phyloP scores from a whole-genome alignment of 2,113 vertebrate species.

The Colius striatus region DNA sequence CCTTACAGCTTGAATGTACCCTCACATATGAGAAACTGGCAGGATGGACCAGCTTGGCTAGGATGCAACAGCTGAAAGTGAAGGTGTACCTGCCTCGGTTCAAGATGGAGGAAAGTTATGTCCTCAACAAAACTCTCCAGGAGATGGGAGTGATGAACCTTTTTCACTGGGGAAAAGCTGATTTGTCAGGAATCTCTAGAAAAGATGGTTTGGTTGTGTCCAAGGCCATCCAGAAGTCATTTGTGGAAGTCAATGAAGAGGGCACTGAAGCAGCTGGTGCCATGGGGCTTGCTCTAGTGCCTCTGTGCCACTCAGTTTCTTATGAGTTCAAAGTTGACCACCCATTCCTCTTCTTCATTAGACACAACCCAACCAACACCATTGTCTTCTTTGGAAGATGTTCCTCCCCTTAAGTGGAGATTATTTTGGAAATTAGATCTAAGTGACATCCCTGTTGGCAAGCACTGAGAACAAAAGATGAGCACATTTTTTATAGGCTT shows the following conservation, averaged over 20 bases:
- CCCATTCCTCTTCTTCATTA: conserved; percentile 76
- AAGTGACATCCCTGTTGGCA: not conserved
- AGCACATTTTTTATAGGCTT: not conserved
- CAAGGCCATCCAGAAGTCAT: conserved; percentile 71
- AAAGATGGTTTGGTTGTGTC: conserved; percentile 69
- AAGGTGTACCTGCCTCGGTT: conserved; percentile 74
- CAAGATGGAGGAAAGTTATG: conserved; percentile 69
- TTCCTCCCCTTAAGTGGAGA: conserved; percentile 54
- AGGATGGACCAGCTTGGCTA: conserved; percentile 44
- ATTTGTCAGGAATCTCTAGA: conserved; percentile 75
- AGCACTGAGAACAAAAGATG: not conserved
- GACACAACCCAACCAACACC: conserved; percentile 46
- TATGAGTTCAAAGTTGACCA: conserved; percentile 67
- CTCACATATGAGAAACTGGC: conserved; percentile 59
- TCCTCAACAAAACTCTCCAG: conserved; percentile 56
- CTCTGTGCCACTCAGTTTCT: not conserved
- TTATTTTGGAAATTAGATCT: not conserved
- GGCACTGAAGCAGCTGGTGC: conserved; percentile 65
- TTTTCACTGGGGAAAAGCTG: conserved; percentile 71
- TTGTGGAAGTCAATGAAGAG: conserved; percentile 71
- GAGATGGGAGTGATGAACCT: conserved; percentile 66
- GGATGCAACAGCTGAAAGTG: conserved; percentile 55
- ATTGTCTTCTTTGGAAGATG: conserved; percentile 76
- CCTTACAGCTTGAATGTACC: conserved; percentile 58
- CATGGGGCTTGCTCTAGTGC: conserved; percentile 26